Evolutionary conservation across 2,888 invertebrate genomes (phyloP).

Genomic region (Imbricaverruca yamaguchii): DNA sequence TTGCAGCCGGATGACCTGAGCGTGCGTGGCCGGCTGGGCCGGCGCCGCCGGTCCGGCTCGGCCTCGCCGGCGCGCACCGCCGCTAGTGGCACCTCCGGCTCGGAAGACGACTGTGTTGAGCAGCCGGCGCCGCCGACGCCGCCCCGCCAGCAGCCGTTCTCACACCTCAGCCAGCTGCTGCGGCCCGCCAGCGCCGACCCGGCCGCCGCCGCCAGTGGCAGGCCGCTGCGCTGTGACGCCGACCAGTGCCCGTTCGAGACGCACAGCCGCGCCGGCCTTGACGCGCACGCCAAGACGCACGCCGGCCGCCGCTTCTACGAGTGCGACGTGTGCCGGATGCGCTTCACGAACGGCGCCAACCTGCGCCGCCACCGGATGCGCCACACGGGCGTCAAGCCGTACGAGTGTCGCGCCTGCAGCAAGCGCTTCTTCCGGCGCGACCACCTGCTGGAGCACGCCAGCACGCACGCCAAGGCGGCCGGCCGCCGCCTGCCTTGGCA

Average conservation of each 20-base stretch:
- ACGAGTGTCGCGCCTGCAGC: constrained; percentile 45
- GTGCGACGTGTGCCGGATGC: constrained; percentile 93
- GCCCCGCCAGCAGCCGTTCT: neutral
- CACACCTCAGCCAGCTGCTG: neutral
- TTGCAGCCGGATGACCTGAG: constrained; percentile 17
- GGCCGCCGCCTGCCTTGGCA: constrained; percentile 63
- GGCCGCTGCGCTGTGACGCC: neutral
- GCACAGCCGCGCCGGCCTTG: constrained; percentile 61
- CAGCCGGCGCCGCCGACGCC: neutral
- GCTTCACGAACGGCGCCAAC: constrained; percentile 91
- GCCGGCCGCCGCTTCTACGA: constrained; percentile 73
- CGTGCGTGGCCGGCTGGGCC: neutral
- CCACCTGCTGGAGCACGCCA: constrained; percentile 84
- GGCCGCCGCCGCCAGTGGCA: neutral
- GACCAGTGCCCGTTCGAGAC: constrained; percentile 80
- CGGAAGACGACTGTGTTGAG: neutral
- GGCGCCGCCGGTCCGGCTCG: neutral
- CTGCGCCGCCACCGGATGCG: constrained; percentile 53
- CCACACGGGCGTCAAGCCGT: constrained; percentile 64
- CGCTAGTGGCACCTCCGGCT: neutral
- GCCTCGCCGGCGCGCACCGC: neutral
- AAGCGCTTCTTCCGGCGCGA: constrained; percentile 65
- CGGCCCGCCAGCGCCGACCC: neutral
- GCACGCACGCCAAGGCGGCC: constrained; percentile 54
- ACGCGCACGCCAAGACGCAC: constrained; percentile 50